These are phyloP conservation scores for Sisyra terminalis DNA, from an alignment of 2,888 invertebrate genomes.

Conservation along the genomic window DNA sequence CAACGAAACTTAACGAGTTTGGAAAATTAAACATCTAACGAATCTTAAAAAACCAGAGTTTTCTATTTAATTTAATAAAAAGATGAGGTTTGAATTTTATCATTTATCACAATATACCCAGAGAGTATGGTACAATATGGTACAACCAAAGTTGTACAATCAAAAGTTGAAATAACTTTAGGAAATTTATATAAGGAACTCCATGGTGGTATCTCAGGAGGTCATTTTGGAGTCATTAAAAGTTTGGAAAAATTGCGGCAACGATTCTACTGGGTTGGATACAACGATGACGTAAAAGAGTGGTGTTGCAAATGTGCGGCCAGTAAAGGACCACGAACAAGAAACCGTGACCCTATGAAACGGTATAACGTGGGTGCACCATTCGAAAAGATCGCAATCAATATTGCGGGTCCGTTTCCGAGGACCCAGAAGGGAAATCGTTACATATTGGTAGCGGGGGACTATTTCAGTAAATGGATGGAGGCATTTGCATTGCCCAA, in stretches of 20 bases:
- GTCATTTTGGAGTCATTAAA: not conserved
- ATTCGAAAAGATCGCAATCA: conserved; percentile 13
- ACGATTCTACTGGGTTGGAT: conserved; percentile 10
- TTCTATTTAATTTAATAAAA: too few relatives aligned
- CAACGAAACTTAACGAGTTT: too few relatives aligned
- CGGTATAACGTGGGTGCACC: conserved; percentile 13
- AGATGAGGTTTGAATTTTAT: too few relatives aligned
- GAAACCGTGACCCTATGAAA: conserved; percentile 6
- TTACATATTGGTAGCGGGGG: conserved; percentile 12
- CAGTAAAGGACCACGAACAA: conserved; percentile 2
- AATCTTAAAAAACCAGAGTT: too few relatives aligned
- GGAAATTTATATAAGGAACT: too few relatives aligned
- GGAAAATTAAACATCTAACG: too few relatives aligned
- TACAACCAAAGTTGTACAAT: too few relatives aligned
- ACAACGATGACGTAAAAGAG: conserved; percentile 1
- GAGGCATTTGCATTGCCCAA: conserved; percentile 14
- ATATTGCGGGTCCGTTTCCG: conserved; percentile 14
- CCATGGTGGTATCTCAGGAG: not conserved
- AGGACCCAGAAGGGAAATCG: conserved; percentile 10
- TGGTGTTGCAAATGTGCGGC: conserved; percentile 8
- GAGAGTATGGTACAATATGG: too few relatives aligned
- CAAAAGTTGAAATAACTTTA: too few relatives aligned
- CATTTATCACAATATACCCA: too few relatives aligned
- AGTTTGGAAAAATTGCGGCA: conserved; percentile 9
- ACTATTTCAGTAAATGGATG: conserved; percentile 12